A percentile compares a stretch with the other conserved stretches of the same genome.
Conservation (phyloP, 2,888 invertebrate genomes). For the Chrysina gloriosa region DNA sequence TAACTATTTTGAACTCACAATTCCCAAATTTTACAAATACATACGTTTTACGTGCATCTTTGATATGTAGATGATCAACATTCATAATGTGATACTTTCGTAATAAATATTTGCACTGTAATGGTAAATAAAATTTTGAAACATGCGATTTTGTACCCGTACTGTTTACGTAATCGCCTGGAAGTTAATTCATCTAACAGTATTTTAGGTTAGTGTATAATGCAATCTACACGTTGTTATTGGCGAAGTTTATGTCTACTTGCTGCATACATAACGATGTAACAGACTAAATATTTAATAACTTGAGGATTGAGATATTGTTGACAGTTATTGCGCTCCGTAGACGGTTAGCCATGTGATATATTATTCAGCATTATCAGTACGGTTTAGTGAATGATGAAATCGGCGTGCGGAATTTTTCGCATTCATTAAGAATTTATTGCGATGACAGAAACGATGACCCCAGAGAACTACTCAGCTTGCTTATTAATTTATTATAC, state of each 20-base stretch:
- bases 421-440: constrained; percentile 1
- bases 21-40: background rate
- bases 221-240: constrained; percentile 32
- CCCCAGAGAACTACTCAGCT: background rate
- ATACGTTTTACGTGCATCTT: background rate
- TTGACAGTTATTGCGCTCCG: constrained; percentile 17
- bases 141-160: background rate
- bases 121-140: constrained; percentile 30
- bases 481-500: too few relatives aligned
- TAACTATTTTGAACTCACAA: too few relatives aligned
- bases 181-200: constrained; percentile 26
- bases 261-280: constrained; percentile 12
- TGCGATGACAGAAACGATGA: constrained; percentile 5
- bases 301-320: constrained; percentile 27
- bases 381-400: constrained; percentile 8
- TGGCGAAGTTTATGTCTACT: constrained; percentile 33
- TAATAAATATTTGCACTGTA: constrained; percentile 7
- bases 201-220: constrained; percentile 18
- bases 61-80: background rate
- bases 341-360: background rate
- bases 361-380: constrained; percentile 2
- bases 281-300: constrained; percentile 36
- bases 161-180: constrained; percentile 11
- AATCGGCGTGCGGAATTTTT: constrained; percentile 2
- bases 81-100: background rate